phyloP scores from a whole-genome alignment of 2,113 vertebrate species.

The Proteles cristata region DNA sequence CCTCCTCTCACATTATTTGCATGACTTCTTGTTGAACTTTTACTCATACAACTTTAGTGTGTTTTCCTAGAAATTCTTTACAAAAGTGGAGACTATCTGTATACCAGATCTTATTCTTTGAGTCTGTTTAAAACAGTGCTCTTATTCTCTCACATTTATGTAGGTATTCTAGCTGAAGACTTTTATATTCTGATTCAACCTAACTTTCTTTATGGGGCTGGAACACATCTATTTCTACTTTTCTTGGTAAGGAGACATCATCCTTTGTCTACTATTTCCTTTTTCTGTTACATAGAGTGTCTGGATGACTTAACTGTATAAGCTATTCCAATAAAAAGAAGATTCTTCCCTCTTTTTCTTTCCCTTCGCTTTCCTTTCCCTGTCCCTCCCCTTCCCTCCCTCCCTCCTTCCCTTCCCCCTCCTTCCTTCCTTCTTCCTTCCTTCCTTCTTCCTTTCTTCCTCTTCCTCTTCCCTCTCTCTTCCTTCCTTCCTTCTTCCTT shows the following conservation, averaged over 20 bases:
- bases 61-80: neutral
- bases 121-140: neutral
- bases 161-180: neutral
- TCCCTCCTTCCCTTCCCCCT: no score
- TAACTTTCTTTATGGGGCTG: neutral
- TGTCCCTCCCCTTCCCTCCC: no score
- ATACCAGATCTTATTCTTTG: neutral
- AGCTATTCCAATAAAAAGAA: neutral
- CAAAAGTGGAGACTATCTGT: neutral
- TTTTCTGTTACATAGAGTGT: neutral
- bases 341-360: neutral
- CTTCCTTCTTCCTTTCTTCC: no score
- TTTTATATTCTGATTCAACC: neutral
- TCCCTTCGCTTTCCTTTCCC: no score
- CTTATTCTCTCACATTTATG: neutral
- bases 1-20: neutral
- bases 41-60: neutral
- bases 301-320: neutral
- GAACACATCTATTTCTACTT: neutral
- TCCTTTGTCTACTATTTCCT: neutral
- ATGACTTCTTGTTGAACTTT: neutral
- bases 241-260: neutral
- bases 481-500: accelerated
- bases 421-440: neutral
- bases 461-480: accelerated